phyloP scores from a whole-genome alignment of 1,140 invertebrate species.

The Homalodisca vitripennis region DNA sequence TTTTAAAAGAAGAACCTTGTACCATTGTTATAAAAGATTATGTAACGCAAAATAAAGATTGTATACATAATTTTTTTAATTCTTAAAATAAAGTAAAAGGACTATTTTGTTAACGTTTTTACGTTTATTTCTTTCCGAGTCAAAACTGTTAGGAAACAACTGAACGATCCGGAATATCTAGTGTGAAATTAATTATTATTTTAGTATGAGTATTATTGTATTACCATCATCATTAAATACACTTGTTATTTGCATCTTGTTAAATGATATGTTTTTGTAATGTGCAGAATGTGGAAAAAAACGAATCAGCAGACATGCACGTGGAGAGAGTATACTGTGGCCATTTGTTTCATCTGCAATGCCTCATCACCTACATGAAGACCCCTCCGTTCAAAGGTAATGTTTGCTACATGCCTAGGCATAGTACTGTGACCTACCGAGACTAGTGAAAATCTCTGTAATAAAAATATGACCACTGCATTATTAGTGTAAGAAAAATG shows the following conservation, averaged over 20 bases:
- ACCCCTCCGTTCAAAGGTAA: constrained; percentile 75
- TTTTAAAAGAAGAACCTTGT: too few relatives aligned
- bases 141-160: neutral
- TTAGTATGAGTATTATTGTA: neutral
- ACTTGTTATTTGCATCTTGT: neutral
- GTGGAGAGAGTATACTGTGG: constrained; percentile 74
- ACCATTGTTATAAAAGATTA: too few relatives aligned
- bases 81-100: too few relatives aligned
- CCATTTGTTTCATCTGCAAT: constrained; percentile 71
- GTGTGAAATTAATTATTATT: neutral
- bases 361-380: constrained; percentile 69
- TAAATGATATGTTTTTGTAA: neutral
- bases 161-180: neutral
- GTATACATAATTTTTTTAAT: too few relatives aligned
- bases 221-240: neutral
- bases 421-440: too few relatives aligned
- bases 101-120: too few relatives aligned
- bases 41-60: too few relatives aligned
- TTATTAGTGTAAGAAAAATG: too few relatives aligned
- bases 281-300: constrained; percentile 50
- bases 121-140: too few relatives aligned
- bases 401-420: too few relatives aligned
- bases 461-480: too few relatives aligned
- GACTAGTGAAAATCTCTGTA: too few relatives aligned
- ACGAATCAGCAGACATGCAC: constrained; percentile 59